Percentiles rank a stretch among this genome's conserved stretches.
These are phyloP conservation scores for Xyrichtys novacula DNA, from an alignment of 2,797 vertebrate genomes.

Conservation along the genomic window DNA sequence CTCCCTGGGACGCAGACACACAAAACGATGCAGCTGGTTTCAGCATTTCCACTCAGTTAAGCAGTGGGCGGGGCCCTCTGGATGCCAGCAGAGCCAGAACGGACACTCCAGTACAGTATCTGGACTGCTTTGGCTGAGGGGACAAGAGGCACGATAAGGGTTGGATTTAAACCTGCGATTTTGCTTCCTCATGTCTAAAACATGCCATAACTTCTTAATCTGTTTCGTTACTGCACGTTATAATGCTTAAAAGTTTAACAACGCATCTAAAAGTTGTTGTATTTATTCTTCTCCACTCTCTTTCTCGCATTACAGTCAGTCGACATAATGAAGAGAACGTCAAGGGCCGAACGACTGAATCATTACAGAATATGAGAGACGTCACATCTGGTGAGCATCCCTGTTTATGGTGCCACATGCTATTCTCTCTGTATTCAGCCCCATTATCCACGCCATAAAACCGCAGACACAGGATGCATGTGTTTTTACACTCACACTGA, in stretches of 20 bases:
- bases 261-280: background rate
- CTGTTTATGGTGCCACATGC: conserved; percentile 72
- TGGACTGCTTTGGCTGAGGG: background rate
- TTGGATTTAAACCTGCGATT: background rate
- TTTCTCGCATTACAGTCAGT: background rate
- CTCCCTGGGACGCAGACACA: conserved; percentile 62
- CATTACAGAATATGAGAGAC: conserved; percentile 39
- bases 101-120: conserved; percentile 21
- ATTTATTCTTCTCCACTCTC: conserved; percentile 1
- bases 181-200: conserved; percentile 1
- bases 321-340: conserved; percentile 25
- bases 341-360: conserved; percentile 24
- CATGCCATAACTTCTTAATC: background rate
- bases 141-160: conserved; percentile 11
- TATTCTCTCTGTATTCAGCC: conserved; percentile 63
- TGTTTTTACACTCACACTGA: conserved; percentile 50
- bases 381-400: conserved; percentile 73
- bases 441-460: conserved; percentile 68
- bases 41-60: conserved; percentile 67
- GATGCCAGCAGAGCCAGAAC: conserved; percentile 31
- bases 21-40: conserved; percentile 73
- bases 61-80: conserved; percentile 40
- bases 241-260: conserved; percentile 2
- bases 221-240: background rate
- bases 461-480: conserved; percentile 61